Base-by-base conservation (phyloP, 2,888 invertebrate genomes). In the Lithophane semibrunnea region DNA sequence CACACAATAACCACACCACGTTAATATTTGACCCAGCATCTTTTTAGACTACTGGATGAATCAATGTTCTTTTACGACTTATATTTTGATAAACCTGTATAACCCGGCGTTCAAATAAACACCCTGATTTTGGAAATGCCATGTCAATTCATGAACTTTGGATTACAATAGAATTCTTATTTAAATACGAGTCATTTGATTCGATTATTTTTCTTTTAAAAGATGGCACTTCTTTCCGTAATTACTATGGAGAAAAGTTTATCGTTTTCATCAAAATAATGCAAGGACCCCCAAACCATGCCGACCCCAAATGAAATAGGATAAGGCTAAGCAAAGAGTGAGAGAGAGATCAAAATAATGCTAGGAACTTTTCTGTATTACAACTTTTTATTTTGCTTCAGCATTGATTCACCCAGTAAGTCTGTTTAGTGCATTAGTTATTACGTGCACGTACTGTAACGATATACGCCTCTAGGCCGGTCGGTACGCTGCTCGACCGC, bases 371-470 rank as follows among this genome's bases (percentile, higher is more conserved):
- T 42, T 7, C 21, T n/a, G 5, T 37, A 18, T 18, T 16, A 24
- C 9, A n/a, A 12, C 0, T 7, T 3, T 9, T 37, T 18, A 16
- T 21, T 16, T 37, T 60, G 3, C 0, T 16, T 7, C 1, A 44
- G 78, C 86, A 87, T 89, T 89, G 90, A 88, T 90, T 89, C 85
- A 88, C 84, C 77, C 86, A 85, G 76, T 21, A 64, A 56, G 61
- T 75, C 81, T 84, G 86, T 80, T 88, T 89, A 91, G 85, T 90
- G 88, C 89, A 92, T 93, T 94, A 94, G 93, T 94, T 89, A 93
- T 90, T 90, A 90, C 88, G 91, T 93, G 86, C 90, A 96, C 96
- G 93, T 96, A 96, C 96, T 94, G 95, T 96, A 91, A 93, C 93
- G 90, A 96, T 92, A 92, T 92, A 95, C 88, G 94, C 94, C 93